A percentile compares a stretch with the other conserved stretches of the same genome.
Conservation (phyloP, 2,888 invertebrate species). For the Crioceris asparagi region DNA sequence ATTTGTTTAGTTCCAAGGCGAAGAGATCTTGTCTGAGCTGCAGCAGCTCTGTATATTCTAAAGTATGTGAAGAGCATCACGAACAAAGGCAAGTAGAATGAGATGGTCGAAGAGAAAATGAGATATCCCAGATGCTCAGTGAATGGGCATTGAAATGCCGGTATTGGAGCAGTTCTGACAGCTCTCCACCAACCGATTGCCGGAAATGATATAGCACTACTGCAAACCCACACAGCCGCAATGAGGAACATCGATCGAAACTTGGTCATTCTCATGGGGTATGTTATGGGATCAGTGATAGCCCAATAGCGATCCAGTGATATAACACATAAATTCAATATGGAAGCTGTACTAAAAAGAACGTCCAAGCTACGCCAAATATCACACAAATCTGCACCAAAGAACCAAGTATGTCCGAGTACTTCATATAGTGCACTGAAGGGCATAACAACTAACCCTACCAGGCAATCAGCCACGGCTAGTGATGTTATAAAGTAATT, state of each 20-base stretch:
- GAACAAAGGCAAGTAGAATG: conserved; percentile 91
- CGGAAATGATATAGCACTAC: conserved; percentile 94
- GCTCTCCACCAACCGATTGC: conserved; percentile 96
- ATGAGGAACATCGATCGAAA: conserved; percentile 79
- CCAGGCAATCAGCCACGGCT: conserved; percentile 92
- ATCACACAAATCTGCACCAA: conserved; percentile 94
- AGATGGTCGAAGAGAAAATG: conserved; percentile 94
- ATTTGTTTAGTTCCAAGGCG: conserved; percentile 88
- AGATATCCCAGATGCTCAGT: conserved; percentile 94
- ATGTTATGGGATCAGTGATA: conserved; percentile 95
- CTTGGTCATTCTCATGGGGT: conserved; percentile 90
- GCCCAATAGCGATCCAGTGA: conserved; percentile 97
- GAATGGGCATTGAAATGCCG: conserved; percentile 83
- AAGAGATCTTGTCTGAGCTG: conserved; percentile 81
- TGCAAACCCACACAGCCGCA: conserved; percentile 92
- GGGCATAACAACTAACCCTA: conserved; percentile 96
- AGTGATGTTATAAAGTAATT: conserved; percentile 96
- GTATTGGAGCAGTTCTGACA: conserved; percentile 69
- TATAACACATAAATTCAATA: conserved; percentile 94
- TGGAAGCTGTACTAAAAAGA: conserved; percentile 93
- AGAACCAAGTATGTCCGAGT: conserved; percentile 84
- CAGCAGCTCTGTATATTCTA: conserved; percentile 88
- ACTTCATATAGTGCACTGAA: conserved; percentile 88
- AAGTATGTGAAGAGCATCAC: conserved; percentile 99
- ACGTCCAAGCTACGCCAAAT: conserved; percentile 96